Evolutionary conservation across 2,888 invertebrate species (phyloP).

Genomic region (Rotaria sp.): DNA sequence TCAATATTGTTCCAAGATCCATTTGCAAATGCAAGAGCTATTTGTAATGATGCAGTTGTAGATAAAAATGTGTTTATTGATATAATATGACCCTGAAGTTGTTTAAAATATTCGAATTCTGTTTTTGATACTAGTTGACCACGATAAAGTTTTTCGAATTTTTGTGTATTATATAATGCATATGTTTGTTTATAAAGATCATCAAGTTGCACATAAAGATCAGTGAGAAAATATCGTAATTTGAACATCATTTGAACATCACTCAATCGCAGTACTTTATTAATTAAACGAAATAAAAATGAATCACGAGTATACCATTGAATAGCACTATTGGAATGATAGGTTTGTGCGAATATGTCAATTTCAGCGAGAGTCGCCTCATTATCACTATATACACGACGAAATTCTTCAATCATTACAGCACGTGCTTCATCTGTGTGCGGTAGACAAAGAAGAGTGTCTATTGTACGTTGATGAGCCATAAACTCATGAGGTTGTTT

Average conservation of each 20-base stretch:
- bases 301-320: background rate
- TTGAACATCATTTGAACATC: background rate
- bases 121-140: background rate
- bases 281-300: background rate
- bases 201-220: background rate
- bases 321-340: background rate
- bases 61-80: background rate
- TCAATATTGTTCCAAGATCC: background rate
- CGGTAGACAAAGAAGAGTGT: background rate
- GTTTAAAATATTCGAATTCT: background rate
- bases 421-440: background rate
- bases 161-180: no score
- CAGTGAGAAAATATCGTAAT: background rate
- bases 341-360: background rate
- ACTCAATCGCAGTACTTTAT: background rate
- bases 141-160: background rate
- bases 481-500: background rate
- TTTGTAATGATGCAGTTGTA: background rate
- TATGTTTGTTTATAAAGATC: no score
- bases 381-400: background rate
- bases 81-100: background rate
- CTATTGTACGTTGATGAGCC: slow-evolving; percentile 2
- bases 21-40: background rate
- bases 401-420: background rate
- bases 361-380: background rate